Conservation (phyloP, 2,797 vertebrate genomes). For the Amazona ochrocephala region DNA sequence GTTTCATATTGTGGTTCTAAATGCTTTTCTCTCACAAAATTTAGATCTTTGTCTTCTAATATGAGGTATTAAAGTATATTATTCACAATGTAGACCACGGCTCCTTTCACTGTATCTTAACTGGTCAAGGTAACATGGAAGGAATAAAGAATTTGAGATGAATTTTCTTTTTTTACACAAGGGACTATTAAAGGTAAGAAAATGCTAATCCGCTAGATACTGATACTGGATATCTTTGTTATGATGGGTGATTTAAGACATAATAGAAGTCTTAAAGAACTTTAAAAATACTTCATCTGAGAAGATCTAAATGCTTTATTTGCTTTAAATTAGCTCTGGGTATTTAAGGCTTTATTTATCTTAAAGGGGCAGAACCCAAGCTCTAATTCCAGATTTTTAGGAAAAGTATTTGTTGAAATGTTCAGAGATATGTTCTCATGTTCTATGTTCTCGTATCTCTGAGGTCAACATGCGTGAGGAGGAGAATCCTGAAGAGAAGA, state of each 20-base stretch:
- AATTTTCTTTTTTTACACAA: neutral
- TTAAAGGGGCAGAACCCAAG: neutral
- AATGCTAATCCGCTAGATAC: neutral
- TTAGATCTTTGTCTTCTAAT: neutral
- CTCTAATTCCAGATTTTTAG: neutral
- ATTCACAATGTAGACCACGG: neutral
- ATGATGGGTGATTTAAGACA: neutral
- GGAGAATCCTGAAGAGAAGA: neutral
- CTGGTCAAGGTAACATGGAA: neutral
- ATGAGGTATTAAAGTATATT: neutral
- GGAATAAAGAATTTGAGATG: neutral
- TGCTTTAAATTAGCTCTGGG: neutral
- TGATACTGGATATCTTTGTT: neutral
- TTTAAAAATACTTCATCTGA: neutral
- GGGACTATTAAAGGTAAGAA: neutral
- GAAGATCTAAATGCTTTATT: neutral
- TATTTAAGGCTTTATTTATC: neutral
- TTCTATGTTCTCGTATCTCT: neutral
- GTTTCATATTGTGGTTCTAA: neutral
- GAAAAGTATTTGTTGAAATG: neutral
- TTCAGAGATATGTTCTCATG: neutral
- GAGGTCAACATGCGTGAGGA: fast-evolving
- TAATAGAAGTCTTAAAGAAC: neutral
- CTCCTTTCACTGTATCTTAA: neutral
- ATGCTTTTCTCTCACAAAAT: neutral